These are phyloP conservation scores for Abrostola triplasia DNA, from an alignment of 2,888 invertebrate species.

Conservation along the genomic window DNA sequence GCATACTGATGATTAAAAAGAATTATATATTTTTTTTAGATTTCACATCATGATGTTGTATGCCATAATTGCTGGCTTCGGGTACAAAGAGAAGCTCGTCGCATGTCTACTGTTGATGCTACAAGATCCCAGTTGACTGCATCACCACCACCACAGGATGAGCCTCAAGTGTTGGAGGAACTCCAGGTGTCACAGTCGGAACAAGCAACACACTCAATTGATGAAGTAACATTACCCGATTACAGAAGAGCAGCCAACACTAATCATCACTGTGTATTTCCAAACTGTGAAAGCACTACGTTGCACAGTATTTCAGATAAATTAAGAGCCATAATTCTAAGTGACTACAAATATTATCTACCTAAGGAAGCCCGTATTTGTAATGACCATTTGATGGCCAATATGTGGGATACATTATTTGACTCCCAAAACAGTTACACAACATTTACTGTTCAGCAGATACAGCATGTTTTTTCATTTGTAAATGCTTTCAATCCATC, in stretches of 20 bases:
- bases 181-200: constrained; percentile 2
- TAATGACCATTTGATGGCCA: constrained; percentile 7
- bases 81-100: constrained; percentile 17
- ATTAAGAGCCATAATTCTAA: constrained; percentile 21
- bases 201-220: constrained; percentile 5
- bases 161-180: neutral
- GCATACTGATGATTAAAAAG: constrained; percentile 1
- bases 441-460: constrained; percentile 28
- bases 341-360: constrained; percentile 26
- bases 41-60: constrained; percentile 18
- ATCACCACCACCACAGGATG: constrained; percentile 4
- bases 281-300: constrained; percentile 15
- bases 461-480: constrained; percentile 42
- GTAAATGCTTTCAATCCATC: constrained; percentile 29
- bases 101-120: constrained; percentile 7
- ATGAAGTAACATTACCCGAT: constrained; percentile 17
- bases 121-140: constrained; percentile 5
- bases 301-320: constrained; percentile 17
- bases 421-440: constrained; percentile 25
- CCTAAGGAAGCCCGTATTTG: constrained; percentile 24
- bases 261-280: constrained; percentile 29
- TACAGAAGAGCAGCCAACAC: constrained; percentile 38
- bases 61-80: constrained; percentile 28
- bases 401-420: constrained; percentile 29
- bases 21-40: constrained; percentile 10